Evolutionary conservation across 2,797 vertebrate genomes (phyloP), one percentile per base, ranked within the genome.

Genomic region (Girardinus metallicus): DNA sequence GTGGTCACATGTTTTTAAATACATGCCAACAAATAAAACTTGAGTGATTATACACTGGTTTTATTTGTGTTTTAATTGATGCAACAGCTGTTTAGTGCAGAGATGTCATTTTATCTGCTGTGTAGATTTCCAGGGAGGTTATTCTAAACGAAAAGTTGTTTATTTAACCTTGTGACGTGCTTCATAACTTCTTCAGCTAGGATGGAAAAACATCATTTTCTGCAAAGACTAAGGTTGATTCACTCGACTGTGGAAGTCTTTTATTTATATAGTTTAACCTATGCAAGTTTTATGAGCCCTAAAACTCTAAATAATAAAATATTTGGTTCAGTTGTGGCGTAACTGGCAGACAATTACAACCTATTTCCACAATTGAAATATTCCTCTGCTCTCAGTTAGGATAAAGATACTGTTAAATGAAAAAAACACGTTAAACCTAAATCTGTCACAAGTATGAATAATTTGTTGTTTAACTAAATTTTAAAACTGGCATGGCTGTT

Each of bases 11-110:
- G 71, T 74, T 88, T 55, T 78, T 78, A 44, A 36, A 44, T 34
- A 81, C 73, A 78, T 71, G 80, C 60, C 55, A 80, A 82, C 79
- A 76, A 15, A 31, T 78, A 73, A 18, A 66, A 77, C 75, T 74
- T 5, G 78, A 82, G 43, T 76, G 76, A 79, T 44, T 79, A 74
- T 74, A 16, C 16, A 18, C 3, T 36, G 60, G 31, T 64, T 64
- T 83, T 71, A 83, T 77, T 36, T 77, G 49, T 73, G 62, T 57
- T 73, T 86, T 71, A 77, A 26, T 73, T 18, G 49, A 79, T 77
- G 26, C 0, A 49, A 3, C 76, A 21, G 77, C 47, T 73, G 44
- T 34, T 79, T 29, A 62, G 8, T 73, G 34, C 78, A 70, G 26
- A 23, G 31, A 43, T 21, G 0, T 71, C 57, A 10, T 36, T 36